Base-by-base conservation (phyloP, 2,797 vertebrate genomes). In the Malurus splendens region DNA sequence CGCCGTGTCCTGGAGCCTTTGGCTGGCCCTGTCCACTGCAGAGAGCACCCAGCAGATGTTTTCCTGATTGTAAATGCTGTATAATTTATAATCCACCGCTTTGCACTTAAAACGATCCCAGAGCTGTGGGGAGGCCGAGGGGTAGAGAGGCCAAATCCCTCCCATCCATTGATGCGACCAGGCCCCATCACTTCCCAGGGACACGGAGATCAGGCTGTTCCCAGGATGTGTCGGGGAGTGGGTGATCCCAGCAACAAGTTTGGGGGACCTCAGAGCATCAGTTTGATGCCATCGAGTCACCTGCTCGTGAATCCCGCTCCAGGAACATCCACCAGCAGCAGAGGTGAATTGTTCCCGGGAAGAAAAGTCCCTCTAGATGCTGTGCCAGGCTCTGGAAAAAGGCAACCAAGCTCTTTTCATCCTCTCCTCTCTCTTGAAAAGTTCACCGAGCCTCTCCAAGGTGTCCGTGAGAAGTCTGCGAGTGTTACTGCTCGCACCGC, bases 1-100 rank as follows among this genome's bases (percentile, higher is more conserved):
- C 91, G 52, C 78, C 44, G 56, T 96, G 96, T 96, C 96, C 95
- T 94, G 96, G 79, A 96, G 95, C 90, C 95, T 95, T 93, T 28
- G 90, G 92, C 94, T 96, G 94, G 95, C 95, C 94, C 95, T 92
- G 93, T 93, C 95, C 95, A 86, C 90, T 94, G 93, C 64, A 94
- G 96, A 95, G 90, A 94, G 93, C 94, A 94, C 91, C 84, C 94
- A 97, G 92, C 94, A 96, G 95, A 96, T 96, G 96, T 95, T 96
- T 96, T 94, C 90, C 90, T 90, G 94, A 94, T 95, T 96, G 90
- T 80, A 96, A 96, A 95, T 92, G 74, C 87, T 85, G 92, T 90
- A 91, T 93, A 96, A 96, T 95, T 96, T 95, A 95, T 95, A 96
- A 95, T 87, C 71, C 70, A 73, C 68, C 86, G 88, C 72, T 79